Evolutionary conservation across 2,113 vertebrate species (phyloP).

Genomic region (Narcine bancroftii): DNA sequence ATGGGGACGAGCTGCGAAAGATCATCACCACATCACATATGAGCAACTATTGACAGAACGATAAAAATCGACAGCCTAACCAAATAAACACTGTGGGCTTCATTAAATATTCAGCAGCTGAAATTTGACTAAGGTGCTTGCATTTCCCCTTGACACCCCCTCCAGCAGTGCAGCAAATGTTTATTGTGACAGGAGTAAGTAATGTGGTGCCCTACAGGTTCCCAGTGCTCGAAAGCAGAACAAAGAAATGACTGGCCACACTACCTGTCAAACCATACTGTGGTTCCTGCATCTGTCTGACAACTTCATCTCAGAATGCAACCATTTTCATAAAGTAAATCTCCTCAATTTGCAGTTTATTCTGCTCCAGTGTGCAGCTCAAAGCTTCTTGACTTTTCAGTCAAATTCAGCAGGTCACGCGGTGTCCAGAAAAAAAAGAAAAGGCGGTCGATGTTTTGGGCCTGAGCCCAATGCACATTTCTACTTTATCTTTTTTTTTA

Average conservation of each 20-base stretch:
- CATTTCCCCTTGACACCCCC: constrained; percentile 41
- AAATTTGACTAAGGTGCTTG: constrained; percentile 79
- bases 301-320: background rate
- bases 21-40: constrained; percentile 87
- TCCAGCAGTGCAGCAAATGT: constrained; percentile 48
- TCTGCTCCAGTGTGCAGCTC: background rate
- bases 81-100: constrained; percentile 91
- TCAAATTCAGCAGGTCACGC: too few species aligned
- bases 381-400: background rate
- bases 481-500: too few species aligned
- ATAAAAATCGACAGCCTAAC: constrained; percentile 99
- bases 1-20: constrained; percentile 88
- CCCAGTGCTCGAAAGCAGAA: constrained; percentile 45
- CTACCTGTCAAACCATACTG: constrained; percentile 51
- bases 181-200: constrained; percentile 57
- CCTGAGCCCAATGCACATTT: too few species aligned
- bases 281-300: background rate
- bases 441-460: too few species aligned
- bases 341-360: background rate
- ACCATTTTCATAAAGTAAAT: background rate
- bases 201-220: constrained; percentile 61
- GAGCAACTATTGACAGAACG: constrained; percentile 98
- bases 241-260: constrained; percentile 54
- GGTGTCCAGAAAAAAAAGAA: too few species aligned
- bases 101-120: constrained; percentile 98